Evolutionary conservation across 1,140 invertebrate species (phyloP).

Genomic region (Meloidogyne exigua): DNA sequence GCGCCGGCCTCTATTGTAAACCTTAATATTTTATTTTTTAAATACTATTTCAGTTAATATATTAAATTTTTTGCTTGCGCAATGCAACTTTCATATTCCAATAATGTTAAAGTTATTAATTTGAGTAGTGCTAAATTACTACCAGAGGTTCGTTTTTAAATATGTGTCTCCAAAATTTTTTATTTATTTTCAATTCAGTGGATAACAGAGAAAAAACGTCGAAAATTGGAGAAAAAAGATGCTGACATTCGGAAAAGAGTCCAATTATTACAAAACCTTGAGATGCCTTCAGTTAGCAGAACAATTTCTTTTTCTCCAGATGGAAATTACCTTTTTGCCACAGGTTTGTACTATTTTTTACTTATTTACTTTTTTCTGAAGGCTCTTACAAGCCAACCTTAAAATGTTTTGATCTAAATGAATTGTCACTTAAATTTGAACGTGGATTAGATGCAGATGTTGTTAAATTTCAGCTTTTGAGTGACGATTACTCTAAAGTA

Average conservation of each 20-base stretch:
- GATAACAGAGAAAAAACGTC: constrained; percentile 83
- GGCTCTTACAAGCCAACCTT: constrained; percentile 94
- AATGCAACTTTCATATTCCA: constrained; percentile 69
- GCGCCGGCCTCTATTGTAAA: too few species aligned
- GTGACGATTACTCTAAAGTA: constrained; percentile 68
- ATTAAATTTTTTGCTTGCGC: too few species aligned
- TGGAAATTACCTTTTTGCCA: constrained; percentile 85
- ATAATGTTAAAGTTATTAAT: constrained; percentile 97
- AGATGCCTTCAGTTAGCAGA: constrained; percentile 87
- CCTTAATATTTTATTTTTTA: too few species aligned
- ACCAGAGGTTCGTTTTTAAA: constrained; percentile 76
- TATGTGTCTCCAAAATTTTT: constrained; percentile 38
- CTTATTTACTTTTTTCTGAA: constrained; percentile 40
- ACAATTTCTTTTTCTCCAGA: constrained; percentile 82
- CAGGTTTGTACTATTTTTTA: constrained; percentile 65
- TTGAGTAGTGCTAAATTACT: constrained; percentile 90
- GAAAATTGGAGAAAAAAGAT: constrained; percentile 83
- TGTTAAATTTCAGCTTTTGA: constrained; percentile 70
- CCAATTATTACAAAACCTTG: constrained; percentile 96
- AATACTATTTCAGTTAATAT: too few species aligned
- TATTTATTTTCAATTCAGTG: constrained; percentile 72
- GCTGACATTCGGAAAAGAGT: constrained; percentile 83
- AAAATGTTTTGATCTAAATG: constrained; percentile 90
- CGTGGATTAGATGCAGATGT: constrained; percentile 93
- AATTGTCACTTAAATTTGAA: constrained; percentile 96